A percentile compares a stretch with the other conserved stretches of the same genome.
phyloP scores from a whole-genome alignment of 1,140 invertebrate species.

The Caenorhabditis tropicalis region DNA sequence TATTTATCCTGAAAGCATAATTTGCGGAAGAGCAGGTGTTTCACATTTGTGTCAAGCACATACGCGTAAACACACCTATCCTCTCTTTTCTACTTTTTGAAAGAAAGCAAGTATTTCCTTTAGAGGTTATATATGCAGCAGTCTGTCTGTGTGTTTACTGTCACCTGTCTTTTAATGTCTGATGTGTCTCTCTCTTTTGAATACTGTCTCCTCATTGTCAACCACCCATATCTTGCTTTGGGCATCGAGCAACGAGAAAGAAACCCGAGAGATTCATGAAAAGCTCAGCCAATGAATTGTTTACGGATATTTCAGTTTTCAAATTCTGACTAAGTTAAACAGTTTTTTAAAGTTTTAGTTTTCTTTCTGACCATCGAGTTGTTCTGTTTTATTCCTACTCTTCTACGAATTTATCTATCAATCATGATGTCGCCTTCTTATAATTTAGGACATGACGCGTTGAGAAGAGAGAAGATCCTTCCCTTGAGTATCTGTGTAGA shows the following conservation, averaged over 20 bases:
- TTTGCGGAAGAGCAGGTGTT: conserved; percentile 41
- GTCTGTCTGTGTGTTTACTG: conserved; percentile 11
- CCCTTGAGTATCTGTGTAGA: background rate
- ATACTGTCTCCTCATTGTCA: background rate
- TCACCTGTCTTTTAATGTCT: conserved; percentile 32
- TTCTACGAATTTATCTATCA: background rate
- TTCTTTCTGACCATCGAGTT: too few relatives aligned
- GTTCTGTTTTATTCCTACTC: too few relatives aligned
- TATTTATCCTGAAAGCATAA: background rate
- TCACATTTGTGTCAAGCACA: conserved; percentile 15
- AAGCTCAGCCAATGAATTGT: background rate
- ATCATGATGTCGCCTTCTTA: background rate
- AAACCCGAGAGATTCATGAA: background rate
- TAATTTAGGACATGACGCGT: background rate
- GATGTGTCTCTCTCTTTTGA: background rate
- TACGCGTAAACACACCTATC: background rate
- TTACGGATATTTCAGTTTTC: background rate
- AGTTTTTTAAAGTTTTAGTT: background rate
- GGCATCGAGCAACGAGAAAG: background rate
- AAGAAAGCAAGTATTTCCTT: background rate
- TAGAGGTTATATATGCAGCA: background rate
- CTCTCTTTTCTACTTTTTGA: background rate
- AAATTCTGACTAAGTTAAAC: too few relatives aligned
- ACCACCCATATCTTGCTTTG: background rate
- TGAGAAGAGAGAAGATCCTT: background rate